Evolutionary conservation across 2,797 vertebrate species (phyloP), one percentile per base, ranked within the genome.

Genomic region (Anguilla obscura): DNA sequence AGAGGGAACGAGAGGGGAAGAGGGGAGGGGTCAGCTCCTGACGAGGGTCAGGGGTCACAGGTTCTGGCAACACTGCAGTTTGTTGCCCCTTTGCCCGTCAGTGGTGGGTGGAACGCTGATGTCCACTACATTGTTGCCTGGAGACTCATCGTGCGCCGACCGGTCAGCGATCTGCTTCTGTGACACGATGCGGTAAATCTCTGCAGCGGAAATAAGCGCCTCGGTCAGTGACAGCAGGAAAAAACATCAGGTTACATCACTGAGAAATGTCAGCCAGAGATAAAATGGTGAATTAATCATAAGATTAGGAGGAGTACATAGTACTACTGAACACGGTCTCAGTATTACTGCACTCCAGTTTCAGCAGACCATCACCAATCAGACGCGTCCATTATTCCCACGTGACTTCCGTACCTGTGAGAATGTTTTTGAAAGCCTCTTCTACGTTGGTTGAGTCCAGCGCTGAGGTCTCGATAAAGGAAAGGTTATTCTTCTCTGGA

Each of bases 401-500:
- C 18, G 18, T 40, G 36, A 40, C 50, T 85, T 83, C 89, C 45
- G 36, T 91, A 99, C 98, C 98, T 97, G 98, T 97, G 90, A 99
- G 97, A 92, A 99, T 99, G 94, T 98, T 99, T 96, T 99, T 99
- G 94, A 99, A 99, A 0, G 98, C 98, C 92, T 99, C 98, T 93
- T 99, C 98, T 90, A 99, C 98, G 79, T 99, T 99, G 90, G 98
- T 99, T 83, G 98, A 99, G 93, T 99, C 98, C 96, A 99, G 90
- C 76, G 98, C 98, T 7, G 98, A 99, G 0, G 98, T 99, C 94
- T 99, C 98, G 91, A 99, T 99, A 91, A 99, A 99, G n/a, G 98
- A 99, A 86, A 99, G 93, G 18, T 95, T 98, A 95, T 99, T 99
- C 93, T 99, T 99, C 94, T 99, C 98, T 99, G 92, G 56, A 92